Evolutionary conservation across 2,113 vertebrate genomes (phyloP).

Genomic region (Phrynocephalus versicolor): DNA sequence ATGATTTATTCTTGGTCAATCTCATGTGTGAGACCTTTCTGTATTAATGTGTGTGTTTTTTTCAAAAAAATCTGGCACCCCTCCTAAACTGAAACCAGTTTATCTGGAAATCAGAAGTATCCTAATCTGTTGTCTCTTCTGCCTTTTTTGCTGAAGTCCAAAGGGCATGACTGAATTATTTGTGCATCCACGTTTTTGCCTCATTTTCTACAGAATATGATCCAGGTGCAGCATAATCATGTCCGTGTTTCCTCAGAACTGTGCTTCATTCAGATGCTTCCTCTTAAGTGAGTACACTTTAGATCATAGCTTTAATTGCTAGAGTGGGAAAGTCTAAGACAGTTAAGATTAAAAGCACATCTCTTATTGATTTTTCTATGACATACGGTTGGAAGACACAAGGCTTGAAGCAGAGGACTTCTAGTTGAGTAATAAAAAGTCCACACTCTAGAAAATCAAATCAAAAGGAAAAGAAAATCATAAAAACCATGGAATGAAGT

Average conservation of each 20-base stretch:
- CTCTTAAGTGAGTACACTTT: background rate
- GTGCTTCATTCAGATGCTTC: background rate
- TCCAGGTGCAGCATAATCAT: background rate
- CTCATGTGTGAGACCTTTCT: background rate
- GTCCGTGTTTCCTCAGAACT: background rate
- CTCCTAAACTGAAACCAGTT: background rate
- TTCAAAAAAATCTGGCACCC: background rate
- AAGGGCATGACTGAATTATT: background rate
- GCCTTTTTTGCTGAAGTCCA: background rate
- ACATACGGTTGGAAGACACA: background rate
- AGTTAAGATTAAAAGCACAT: background rate
- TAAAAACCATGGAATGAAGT: constrained; percentile 1
- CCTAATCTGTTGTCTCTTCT: background rate
- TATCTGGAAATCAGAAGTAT: background rate
- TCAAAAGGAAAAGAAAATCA: constrained; percentile 14
- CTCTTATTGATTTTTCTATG: background rate
- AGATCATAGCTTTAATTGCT: background rate
- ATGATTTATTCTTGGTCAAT: background rate
- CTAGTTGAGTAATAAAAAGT: background rate
- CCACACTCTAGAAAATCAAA: background rate
- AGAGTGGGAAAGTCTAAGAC: background rate
- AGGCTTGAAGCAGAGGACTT: background rate
- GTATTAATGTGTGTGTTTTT: background rate
- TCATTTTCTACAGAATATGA: background rate
- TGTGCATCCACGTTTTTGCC: background rate